These are phyloP conservation scores for Paramuricea clavata DNA, from an alignment of 92 coral and sea anemone genomes.

Conservation along the genomic window DNA sequence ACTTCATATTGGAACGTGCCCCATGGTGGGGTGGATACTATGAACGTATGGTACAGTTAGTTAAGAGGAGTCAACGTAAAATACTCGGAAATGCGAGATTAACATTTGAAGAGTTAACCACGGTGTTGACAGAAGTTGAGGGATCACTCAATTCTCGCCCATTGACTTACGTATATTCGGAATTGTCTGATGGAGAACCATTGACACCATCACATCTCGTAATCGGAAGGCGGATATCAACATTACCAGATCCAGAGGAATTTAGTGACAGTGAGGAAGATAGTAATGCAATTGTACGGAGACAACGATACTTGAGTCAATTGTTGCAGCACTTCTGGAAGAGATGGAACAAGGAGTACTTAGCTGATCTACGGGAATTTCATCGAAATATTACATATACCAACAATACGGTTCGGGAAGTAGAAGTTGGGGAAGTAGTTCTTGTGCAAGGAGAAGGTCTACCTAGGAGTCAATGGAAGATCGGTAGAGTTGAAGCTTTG, in stretches of 20 bases:
- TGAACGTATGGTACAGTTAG: slow-evolving; percentile 44
- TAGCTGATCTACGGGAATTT: no score
- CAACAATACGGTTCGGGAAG: not conserved
- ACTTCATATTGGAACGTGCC: slow-evolving; percentile 24
- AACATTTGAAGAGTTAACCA: slow-evolving; percentile 28
- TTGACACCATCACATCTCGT: slow-evolving; percentile 45
- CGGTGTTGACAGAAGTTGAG: slow-evolving; percentile 27
- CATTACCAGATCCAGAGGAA: slow-evolving; percentile 18
- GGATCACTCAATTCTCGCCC: slow-evolving; percentile 39
- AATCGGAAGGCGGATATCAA: slow-evolving; percentile 38
- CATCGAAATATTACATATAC: no score
- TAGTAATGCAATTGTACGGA: no score
- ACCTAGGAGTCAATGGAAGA: slow-evolving; percentile 36
- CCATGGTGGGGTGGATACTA: slow-evolving; percentile 59
- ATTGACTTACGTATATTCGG: slow-evolving; percentile 41
- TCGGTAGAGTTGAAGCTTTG: slow-evolving; percentile 18
- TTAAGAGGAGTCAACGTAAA: slow-evolving; percentile 42
- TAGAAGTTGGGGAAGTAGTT: slow-evolving; percentile 23
- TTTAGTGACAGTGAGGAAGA: slow-evolving; percentile 35
- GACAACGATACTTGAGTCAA: slow-evolving; percentile 14
- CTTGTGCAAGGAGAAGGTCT: slow-evolving; percentile 16
- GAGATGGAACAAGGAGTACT: slow-evolving; percentile 46
- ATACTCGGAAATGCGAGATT: slow-evolving; percentile 47
- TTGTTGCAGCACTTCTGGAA: no score
- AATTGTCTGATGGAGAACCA: slow-evolving; percentile 19